Evolutionary conservation across 2,797 vertebrate genomes (phyloP).

Genomic region (Phylloscopus collybita): DNA sequence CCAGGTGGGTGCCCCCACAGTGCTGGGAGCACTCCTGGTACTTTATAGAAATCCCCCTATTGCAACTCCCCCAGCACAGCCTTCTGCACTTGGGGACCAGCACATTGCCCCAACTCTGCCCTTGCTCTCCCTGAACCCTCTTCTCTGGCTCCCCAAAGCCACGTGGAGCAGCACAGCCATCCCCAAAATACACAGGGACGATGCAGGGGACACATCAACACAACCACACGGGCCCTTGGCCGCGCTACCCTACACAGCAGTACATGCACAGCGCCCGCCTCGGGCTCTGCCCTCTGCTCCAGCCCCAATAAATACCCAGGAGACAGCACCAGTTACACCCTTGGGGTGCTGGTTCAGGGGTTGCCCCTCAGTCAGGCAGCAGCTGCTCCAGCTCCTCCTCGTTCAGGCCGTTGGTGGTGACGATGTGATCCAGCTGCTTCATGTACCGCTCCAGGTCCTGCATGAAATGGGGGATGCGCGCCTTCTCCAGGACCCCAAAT

Average conservation of each 20-base stretch:
- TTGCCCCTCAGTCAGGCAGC: conserved; percentile 75
- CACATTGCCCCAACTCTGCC: not conserved
- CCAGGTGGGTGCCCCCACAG: accelerated
- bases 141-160: not conserved
- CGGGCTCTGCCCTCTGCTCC: not conserved
- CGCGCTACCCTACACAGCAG: not conserved
- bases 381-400: conserved; percentile 85
- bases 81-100: not conserved
- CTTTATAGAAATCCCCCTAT: not conserved
- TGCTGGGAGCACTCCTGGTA: not conserved
- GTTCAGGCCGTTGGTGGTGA: conserved; percentile 87
- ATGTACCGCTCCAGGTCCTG: conserved; percentile 88
- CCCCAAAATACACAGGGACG: not conserved
- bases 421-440: conserved; percentile 91
- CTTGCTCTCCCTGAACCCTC: not conserved
- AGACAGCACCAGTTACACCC: not conserved
- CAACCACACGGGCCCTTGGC: not conserved
- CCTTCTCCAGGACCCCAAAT: conserved; percentile 81
- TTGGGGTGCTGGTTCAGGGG: not conserved
- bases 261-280: not conserved
- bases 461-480: conserved; percentile 96
- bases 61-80: not conserved
- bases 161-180: accelerated
- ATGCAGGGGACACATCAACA: not conserved
- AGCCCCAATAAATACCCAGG: not conserved